Evolutionary conservation across 2,888 invertebrate genomes (phyloP), one percentile per base, ranked within the genome.

Genomic region (Idaea aversata): DNA sequence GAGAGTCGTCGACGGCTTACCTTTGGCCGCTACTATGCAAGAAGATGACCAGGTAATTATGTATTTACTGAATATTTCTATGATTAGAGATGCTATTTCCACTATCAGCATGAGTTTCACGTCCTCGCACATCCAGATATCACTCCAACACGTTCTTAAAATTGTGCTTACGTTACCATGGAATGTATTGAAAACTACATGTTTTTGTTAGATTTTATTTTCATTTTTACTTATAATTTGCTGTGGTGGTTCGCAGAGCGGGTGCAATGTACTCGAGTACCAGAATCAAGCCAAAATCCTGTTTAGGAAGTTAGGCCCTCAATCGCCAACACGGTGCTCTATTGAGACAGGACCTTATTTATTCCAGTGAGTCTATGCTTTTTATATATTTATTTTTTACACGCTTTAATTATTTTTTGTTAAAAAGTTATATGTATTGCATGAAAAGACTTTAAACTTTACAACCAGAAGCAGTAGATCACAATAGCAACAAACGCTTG

Each of bases 261-360:
- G 99, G 67, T 96, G 97, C 88, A 98, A 96, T 93, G 95, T 99
- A 84, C 93, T 99, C 90, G 99, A 99, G 87, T 99, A 99, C 90
- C 99, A 99, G 90, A 99, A 98, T 90, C 99, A 99, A 93, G 99
- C 99, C 57, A 99, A 99, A 94, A 97, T 99, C 96, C 94, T 99
- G 79, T 99, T 99, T 93, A 95, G 98, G 80, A 99, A 99, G 93
- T 94, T 99, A 82, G 97, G 97, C 75, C 95, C 96, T 58, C 96
- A 97, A 82, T 98, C 99, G 67, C 99, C 99, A 68, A 91, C 95
- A 38, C 95, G 97, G 84, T 99, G 99, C 91, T 97, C 98, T 79
- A 97, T 99, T 82, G 99, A 99, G 94, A 98, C 98, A 67, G 99
- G 99, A 73, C 97, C 97, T 68, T 99, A 97, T 93, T 95, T 99